Conservation (phyloP, 2,888 invertebrate genomes). For the Chaetogeoica ovagalla region DNA sequence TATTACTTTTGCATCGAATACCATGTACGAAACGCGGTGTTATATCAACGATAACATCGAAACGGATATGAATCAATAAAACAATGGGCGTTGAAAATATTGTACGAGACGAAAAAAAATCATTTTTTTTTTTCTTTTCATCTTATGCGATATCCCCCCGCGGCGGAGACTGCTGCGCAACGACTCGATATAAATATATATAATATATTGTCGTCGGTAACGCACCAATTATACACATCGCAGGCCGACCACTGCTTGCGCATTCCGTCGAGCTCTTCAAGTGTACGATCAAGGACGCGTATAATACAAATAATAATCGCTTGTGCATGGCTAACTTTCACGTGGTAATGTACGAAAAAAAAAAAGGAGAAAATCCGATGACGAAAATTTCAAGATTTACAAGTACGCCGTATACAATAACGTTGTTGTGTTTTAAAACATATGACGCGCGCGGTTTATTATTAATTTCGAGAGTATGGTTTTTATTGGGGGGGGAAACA, state of each 20-base stretch:
- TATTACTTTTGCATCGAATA: constrained; percentile 15
- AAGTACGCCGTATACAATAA: too few species aligned
- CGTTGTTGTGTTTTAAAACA: too few species aligned
- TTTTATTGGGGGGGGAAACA: too few species aligned
- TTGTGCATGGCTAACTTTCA: not conserved
- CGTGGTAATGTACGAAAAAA: not conserved
- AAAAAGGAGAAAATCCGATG: too few species aligned
- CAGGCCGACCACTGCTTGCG: not conserved
- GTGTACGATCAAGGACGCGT: constrained; percentile 37
- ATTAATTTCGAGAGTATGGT: too few species aligned
- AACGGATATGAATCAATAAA: too few species aligned
- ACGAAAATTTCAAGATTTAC: not conserved
- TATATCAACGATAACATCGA: not conserved
- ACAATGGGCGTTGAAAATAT: too few species aligned
- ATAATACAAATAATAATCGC: not conserved
- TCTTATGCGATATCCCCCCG: too few species aligned
- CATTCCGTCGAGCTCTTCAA: constrained; percentile 16
- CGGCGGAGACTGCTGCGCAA: too few species aligned
- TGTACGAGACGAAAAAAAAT: too few species aligned
- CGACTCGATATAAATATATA: not conserved
- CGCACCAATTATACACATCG: not conserved
- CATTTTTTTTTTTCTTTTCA: too few species aligned
- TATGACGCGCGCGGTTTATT: not conserved
- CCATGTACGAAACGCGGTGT: not conserved
- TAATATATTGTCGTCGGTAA: not conserved